A percentile compares a stretch with the other conserved stretches of the same genome.
These are phyloP conservation scores for Ciconia maguari DNA, from an alignment of 2,113 vertebrate species.

Conservation along the genomic window DNA sequence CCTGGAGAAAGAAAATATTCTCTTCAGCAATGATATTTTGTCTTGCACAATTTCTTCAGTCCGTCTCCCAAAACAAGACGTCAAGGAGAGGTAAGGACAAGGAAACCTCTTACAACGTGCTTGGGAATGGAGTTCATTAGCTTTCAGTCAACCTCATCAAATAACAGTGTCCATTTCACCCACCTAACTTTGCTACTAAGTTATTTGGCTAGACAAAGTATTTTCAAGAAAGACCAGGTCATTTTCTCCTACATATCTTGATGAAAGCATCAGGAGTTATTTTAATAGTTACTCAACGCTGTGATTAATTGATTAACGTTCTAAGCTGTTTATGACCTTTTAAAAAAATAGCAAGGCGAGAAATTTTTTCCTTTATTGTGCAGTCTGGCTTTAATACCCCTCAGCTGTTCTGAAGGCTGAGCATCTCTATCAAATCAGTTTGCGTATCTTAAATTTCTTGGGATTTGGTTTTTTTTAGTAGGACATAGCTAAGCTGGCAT, in stretches of 20 bases:
- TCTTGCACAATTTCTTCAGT: slow-evolving; percentile 96
- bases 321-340: neutral
- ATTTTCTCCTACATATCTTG: neutral
- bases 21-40: slow-evolving; percentile 92
- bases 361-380: neutral
- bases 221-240: neutral
- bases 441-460: neutral
- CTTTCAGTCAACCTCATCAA: neutral
- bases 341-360: neutral
- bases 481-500: neutral
- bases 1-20: slow-evolving; percentile 90
- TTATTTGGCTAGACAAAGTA: neutral
- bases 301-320: neutral
- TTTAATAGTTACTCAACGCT: neutral
- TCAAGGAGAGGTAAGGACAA: slow-evolving; percentile 87
- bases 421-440: neutral
- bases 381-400: neutral
- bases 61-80: slow-evolving; percentile 90
- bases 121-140: neutral
- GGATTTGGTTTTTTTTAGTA: neutral
- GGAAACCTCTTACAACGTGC: fast-evolving
- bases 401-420: neutral
- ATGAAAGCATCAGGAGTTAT: neutral
- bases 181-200: neutral
- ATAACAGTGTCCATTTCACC: neutral